Evolutionary conservation across 2,113 vertebrate genomes (phyloP).

Genomic region (Trinectes maculatus): DNA sequence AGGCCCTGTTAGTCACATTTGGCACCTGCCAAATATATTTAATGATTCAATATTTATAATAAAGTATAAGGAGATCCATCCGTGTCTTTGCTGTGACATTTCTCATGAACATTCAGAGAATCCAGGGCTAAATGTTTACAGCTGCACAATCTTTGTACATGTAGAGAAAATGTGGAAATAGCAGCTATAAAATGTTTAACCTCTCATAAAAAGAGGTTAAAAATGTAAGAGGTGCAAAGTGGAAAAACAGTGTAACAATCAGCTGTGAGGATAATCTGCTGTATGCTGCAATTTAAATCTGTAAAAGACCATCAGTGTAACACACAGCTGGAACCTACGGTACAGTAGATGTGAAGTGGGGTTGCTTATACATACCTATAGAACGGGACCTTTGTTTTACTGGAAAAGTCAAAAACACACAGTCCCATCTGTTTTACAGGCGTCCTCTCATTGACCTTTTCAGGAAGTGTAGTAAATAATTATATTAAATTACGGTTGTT

Average conservation of each 20-base stretch:
- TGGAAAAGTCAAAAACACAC: too few species aligned
- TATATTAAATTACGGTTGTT: too few species aligned
- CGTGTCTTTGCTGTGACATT: slow-evolving; percentile 19
- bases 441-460: neutral
- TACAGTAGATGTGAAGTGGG: slow-evolving; percentile 37
- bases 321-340: slow-evolving; percentile 13
- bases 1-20: neutral
- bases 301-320: neutral
- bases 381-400: too few species aligned
- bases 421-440: neutral
- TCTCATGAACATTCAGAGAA: neutral
- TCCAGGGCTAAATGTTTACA: neutral
- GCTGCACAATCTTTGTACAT: too few species aligned
- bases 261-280: neutral
- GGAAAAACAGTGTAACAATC: neutral
- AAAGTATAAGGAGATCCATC: slow-evolving; percentile 12
- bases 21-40: neutral
- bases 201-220: neutral
- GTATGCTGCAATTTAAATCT: neutral
- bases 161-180: too few species aligned
- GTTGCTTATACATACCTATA: slow-evolving; percentile 50
- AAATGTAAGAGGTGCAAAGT: too few species aligned
- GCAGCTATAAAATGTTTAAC: too few species aligned
- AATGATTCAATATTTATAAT: neutral
- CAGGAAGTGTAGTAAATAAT: neutral